phyloP scores from a whole-genome alignment of 92 coral and sea anemone species.

The Galaxea fascicularis region DNA sequence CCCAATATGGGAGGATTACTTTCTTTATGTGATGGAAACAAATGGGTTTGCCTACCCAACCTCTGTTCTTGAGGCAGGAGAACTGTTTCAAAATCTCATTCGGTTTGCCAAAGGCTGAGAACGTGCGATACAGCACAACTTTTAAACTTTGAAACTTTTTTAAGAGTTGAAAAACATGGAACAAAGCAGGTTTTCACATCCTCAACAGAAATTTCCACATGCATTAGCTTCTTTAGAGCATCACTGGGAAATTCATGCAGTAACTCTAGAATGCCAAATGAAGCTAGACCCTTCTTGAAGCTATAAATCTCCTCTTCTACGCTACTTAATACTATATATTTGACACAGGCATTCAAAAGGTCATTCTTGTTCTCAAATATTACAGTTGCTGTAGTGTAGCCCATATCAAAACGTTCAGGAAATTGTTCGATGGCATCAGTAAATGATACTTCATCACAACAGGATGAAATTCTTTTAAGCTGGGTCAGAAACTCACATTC shows the following conservation, averaged over 20 bases:
- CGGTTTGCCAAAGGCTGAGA: constrained; percentile 46
- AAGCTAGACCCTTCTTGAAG: constrained; percentile 14
- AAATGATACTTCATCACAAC: too few species aligned
- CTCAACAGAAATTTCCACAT: constrained; percentile 41
- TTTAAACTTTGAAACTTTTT: neutral
- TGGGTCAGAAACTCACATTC: constrained; percentile 27
- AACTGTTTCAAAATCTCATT: constrained; percentile 65
- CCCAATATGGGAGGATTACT: constrained; percentile 75
- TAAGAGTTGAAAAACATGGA: neutral
- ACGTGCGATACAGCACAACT: neutral
- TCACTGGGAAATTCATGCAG: constrained; percentile 20
- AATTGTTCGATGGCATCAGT: too few species aligned
- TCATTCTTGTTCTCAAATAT: too few species aligned
- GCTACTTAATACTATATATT: constrained; percentile 60
- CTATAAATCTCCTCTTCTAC: constrained; percentile 10
- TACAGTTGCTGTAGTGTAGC: constrained; percentile 54
- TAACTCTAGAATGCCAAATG: constrained; percentile 27
- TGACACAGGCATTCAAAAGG: constrained; percentile 52
- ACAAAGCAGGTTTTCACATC: constrained; percentile 63
- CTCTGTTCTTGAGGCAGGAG: constrained; percentile 74
- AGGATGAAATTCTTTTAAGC: constrained; percentile 4
- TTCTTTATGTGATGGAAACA: constrained; percentile 73
- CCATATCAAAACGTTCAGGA: too few species aligned
- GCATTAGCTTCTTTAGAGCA: constrained; percentile 34
- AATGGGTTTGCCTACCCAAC: constrained; percentile 59